phyloP scores from a whole-genome alignment of 2,888 invertebrate genomes.

The Azorinus chamasolen region DNA sequence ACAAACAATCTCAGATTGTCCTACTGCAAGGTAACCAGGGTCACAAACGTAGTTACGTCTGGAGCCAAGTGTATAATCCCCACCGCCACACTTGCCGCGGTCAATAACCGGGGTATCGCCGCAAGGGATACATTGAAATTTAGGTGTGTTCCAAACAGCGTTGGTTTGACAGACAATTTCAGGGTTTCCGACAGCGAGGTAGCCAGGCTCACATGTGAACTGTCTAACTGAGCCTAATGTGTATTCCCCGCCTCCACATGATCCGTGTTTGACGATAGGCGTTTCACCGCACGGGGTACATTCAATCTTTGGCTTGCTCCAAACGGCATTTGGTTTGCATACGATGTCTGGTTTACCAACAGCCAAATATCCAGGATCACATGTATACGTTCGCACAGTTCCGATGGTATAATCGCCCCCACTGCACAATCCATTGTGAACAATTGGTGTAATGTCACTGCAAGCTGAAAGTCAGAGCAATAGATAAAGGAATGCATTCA shows the following conservation, averaged over 20 bases:
- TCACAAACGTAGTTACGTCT: slow-evolving; percentile 19
- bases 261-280: slow-evolving; percentile 14
- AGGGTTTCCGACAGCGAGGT: slow-evolving; percentile 34
- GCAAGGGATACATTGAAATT: slow-evolving; percentile 42
- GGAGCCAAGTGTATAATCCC: slow-evolving; percentile 23
- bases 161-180: slow-evolving; percentile 21
- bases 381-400: slow-evolving; percentile 38
- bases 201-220: slow-evolving; percentile 35
- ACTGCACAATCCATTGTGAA: slow-evolving; percentile 15
- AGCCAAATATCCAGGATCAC: slow-evolving; percentile 39
- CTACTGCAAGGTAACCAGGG: slow-evolving; percentile 34
- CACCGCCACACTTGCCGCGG: slow-evolving; percentile 26
- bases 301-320: slow-evolving; percentile 43
- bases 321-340: slow-evolving; percentile 48
- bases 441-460: background rate
- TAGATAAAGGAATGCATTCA: too few relatives aligned
- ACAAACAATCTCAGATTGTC: slow-evolving; percentile 32
- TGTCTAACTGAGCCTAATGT: slow-evolving; percentile 13
- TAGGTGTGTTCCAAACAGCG: background rate
- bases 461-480: slow-evolving; percentile 23
- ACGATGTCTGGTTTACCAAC: slow-evolving; percentile 39
- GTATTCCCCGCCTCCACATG: slow-evolving; percentile 15
- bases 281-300: slow-evolving; percentile 44
- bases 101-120: slow-evolving; percentile 16
- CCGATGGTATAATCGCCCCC: slow-evolving; percentile 39